phyloP scores from a whole-genome alignment of 1,140 invertebrate genomes.

The Branchinecta lynchi region DNA sequence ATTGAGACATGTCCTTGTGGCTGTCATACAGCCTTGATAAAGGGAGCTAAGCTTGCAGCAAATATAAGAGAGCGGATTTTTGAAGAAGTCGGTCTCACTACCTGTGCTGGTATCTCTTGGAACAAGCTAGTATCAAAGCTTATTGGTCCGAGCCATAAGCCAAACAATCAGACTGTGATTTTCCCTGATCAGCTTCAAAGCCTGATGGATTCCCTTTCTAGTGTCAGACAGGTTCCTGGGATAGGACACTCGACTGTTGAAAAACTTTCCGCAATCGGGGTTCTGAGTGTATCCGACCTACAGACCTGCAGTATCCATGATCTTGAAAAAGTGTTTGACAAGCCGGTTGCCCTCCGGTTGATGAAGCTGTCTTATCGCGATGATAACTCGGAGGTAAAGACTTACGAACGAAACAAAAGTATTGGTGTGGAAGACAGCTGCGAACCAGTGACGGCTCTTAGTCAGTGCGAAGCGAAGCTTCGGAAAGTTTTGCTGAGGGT shows the following conservation, averaged over 20 bases:
- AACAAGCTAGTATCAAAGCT: conserved; percentile 70
- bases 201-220: conserved; percentile 43
- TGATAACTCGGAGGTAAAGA: conserved; percentile 49
- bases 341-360: conserved; percentile 46
- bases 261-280: conserved; percentile 42
- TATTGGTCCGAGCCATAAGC: conserved; percentile 50
- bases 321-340: conserved; percentile 42
- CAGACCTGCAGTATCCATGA: conserved; percentile 42
- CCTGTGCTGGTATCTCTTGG: conserved; percentile 61
- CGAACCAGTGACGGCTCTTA: conserved; percentile 46
- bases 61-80: conserved; percentile 49
- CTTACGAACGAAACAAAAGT: conserved; percentile 46
- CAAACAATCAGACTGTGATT: conserved; percentile 60
- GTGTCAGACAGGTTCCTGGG: conserved; percentile 47
- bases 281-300: conserved; percentile 45
- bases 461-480: conserved; percentile 51
- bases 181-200: conserved; percentile 45
- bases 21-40: conserved; percentile 44
- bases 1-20: conserved; percentile 47
- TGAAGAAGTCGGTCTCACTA: conserved; percentile 49
- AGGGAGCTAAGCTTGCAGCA: conserved; percentile 48
- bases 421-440: conserved; percentile 60
- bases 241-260: conserved; percentile 50
- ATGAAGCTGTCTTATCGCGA: conserved; percentile 50
- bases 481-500: conserved; percentile 46